Conservation (phyloP, 2,113 vertebrate species). For the Hoplias malabaricus region DNA sequence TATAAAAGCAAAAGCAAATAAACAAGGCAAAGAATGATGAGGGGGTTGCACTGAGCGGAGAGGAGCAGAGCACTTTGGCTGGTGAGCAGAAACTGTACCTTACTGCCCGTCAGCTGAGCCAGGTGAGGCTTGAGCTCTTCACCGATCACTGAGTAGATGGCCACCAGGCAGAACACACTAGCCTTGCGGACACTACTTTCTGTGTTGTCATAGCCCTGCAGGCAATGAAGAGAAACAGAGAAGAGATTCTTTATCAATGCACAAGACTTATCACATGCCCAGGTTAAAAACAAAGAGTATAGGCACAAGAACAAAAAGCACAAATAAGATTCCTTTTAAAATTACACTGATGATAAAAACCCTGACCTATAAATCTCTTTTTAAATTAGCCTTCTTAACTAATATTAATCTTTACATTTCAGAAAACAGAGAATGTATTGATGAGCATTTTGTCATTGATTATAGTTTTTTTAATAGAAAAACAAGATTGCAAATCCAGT, state of each 20-base stretch:
- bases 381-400: too few relatives aligned
- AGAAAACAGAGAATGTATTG: not conserved
- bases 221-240: slow-evolving; percentile 21
- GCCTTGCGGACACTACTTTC: slow-evolving; percentile 94
- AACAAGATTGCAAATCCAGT: too few relatives aligned
- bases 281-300: too few relatives aligned
- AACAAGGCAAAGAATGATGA: not conserved
- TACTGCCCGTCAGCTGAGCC: slow-evolving; percentile 94
- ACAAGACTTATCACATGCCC: too few relatives aligned
- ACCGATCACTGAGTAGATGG: slow-evolving; percentile 95
- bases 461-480: too few relatives aligned
- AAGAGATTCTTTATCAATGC: not conserved
- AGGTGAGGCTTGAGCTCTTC: slow-evolving; percentile 96
- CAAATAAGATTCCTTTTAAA: slow-evolving; percentile 56
- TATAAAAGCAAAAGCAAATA: slow-evolving; percentile 6
- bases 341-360: slow-evolving; percentile 58
- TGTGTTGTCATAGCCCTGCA: slow-evolving; percentile 56
- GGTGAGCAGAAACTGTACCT: slow-evolving; percentile 73
- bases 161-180: slow-evolving; percentile 96
- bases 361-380: too few relatives aligned
- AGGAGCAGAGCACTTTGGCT: not conserved
- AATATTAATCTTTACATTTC: not conserved
- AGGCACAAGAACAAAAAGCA: slow-evolving; percentile 67
- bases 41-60: not conserved
- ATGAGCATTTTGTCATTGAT: not conserved